These are phyloP conservation scores for Sclerurus mexicanus DNA, from an alignment of 2,113 vertebrate species.

Conservation along the genomic window DNA sequence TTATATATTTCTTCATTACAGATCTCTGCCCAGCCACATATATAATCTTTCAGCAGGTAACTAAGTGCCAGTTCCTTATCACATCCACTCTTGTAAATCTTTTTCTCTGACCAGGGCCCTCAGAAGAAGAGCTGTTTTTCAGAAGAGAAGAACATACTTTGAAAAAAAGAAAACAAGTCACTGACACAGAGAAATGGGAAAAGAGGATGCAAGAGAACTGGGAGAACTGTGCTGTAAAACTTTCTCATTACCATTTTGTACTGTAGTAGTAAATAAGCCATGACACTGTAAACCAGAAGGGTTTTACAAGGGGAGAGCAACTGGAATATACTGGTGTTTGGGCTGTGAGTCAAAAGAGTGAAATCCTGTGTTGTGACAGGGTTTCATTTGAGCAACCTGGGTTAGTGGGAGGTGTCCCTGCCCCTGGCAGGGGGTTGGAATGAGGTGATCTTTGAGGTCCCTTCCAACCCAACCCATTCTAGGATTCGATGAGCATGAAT, in stretches of 20 bases:
- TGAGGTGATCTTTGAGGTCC: not conserved
- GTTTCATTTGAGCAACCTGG: not conserved
- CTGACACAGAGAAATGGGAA: conserved; percentile 80
- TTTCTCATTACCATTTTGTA: conserved; percentile 4
- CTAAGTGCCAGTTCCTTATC: not conserved
- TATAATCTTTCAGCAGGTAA: not conserved
- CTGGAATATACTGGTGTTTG: not conserved
- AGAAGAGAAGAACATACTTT: conserved; percentile 58
- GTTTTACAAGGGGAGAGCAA: not conserved
- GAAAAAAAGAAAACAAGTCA: conserved; percentile 59
- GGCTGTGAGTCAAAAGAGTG: not conserved
- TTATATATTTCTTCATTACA: not conserved
- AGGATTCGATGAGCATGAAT: not conserved
- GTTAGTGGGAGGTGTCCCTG: not conserved
- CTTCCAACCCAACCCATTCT: not conserved
- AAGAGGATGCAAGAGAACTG: conserved; percentile 90
- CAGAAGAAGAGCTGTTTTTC: conserved; percentile 77
- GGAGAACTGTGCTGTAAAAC: conserved; percentile 88
- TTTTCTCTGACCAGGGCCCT: conserved; percentile 77
- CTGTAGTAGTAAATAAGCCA: not conserved
- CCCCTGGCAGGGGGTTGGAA: not conserved
- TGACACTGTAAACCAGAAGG: not conserved
- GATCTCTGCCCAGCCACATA: not conserved
- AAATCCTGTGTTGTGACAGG: not conserved
- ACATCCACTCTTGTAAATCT: not conserved